Evolutionary conservation across 2,888 invertebrate species (phyloP).

Genomic region (Palloptera scutellata): DNA sequence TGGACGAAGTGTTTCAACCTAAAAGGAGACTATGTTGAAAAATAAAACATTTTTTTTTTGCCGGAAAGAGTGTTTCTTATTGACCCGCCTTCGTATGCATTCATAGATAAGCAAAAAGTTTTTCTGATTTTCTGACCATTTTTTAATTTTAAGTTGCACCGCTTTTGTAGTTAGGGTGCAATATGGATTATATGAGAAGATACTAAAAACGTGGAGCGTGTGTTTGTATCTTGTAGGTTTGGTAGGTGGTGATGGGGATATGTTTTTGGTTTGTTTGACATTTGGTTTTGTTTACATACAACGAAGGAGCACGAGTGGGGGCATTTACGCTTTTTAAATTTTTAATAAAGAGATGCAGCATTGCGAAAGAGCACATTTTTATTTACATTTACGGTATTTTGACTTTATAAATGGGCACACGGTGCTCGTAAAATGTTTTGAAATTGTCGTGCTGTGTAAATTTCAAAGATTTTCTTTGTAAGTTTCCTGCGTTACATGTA

Average conservation of each 20-base stretch:
- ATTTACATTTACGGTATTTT: slow-evolving; percentile 25
- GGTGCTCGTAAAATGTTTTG: slow-evolving; percentile 1
- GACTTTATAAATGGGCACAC: slow-evolving; percentile 17
- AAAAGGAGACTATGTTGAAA: too few relatives aligned
- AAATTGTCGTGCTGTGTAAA: neutral
- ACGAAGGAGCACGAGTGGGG: slow-evolving; percentile 13
- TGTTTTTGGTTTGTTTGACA: slow-evolving; percentile 6
- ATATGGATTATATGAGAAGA: too few relatives aligned
- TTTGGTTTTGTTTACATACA: slow-evolving; percentile 18
- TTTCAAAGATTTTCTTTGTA: slow-evolving; percentile 22
- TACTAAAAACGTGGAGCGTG: neutral
- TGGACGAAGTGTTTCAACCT: too few relatives aligned
- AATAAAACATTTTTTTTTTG: too few relatives aligned
- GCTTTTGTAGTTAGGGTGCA: too few relatives aligned
- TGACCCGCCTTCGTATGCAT: too few relatives aligned
- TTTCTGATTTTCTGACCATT: too few relatives aligned
- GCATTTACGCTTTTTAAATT: slow-evolving; percentile 37
- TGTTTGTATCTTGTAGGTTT: slow-evolving; percentile 18
- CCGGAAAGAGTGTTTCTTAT: too few relatives aligned
- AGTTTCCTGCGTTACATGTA: slow-evolving; percentile 1
- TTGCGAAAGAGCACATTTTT: slow-evolving; percentile 25
- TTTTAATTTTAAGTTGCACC: too few relatives aligned
- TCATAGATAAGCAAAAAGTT: too few relatives aligned
- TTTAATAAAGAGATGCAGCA: slow-evolving; percentile 36
- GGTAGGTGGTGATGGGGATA: slow-evolving; percentile 4